These are phyloP conservation scores for Pelochelys cantorii DNA, from an alignment of 2,797 vertebrate species.

Conservation along the genomic window DNA sequence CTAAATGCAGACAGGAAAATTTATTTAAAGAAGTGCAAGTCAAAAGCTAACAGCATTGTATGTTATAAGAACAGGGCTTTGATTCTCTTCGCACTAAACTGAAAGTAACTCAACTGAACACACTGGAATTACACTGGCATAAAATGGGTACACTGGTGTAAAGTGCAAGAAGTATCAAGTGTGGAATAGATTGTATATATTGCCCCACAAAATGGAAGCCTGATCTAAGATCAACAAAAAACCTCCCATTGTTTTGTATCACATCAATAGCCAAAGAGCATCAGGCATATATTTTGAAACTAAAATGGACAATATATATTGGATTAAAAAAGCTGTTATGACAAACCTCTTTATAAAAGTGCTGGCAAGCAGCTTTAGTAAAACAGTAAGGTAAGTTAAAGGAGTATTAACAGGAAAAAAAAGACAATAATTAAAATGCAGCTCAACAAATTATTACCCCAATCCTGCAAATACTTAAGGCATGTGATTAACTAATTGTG, in stretches of 20 bases:
- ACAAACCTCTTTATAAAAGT: not conserved
- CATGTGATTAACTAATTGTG: not conserved
- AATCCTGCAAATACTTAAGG: not conserved
- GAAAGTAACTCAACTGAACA: not conserved
- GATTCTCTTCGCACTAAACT: not conserved
- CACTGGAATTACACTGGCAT: not conserved
- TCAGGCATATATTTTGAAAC: not conserved
- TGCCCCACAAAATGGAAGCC: not conserved
- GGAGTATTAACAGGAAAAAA: not conserved
- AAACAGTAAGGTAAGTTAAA: not conserved
- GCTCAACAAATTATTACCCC: not conserved
- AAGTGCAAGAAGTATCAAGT: not conserved
- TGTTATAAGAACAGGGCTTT: not conserved
- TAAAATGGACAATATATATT: not conserved
- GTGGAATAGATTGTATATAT: not conserved
- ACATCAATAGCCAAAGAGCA: accelerated
- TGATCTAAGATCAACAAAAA: not conserved
- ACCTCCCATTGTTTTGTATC: not conserved
- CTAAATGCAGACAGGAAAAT: not conserved
- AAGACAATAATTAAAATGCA: not conserved
- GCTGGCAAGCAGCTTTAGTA: not conserved
- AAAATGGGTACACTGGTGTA: not conserved
- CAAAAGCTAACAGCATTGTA: not conserved
- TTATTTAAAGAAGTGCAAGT: not conserved
- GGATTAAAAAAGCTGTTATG: not conserved